Percentiles rank a stretch among this genome's conserved stretches.
These are phyloP conservation scores for Chironomus tentans DNA, from an alignment of 2,888 invertebrate genomes.

Conservation along the genomic window DNA sequence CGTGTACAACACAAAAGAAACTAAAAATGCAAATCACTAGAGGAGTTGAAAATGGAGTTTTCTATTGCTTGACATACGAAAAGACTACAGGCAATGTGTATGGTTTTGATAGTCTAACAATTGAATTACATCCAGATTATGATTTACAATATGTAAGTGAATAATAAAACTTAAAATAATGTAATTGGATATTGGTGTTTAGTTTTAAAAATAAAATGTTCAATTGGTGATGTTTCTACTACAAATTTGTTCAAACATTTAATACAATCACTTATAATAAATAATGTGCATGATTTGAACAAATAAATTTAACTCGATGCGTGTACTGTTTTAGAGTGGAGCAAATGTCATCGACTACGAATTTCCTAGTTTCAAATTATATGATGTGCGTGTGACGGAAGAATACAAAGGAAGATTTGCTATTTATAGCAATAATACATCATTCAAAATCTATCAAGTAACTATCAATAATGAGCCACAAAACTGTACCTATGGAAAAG, in stretches of 20 bases:
- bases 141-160: slow-evolving; percentile 18
- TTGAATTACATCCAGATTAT: not conserved
- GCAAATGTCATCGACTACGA: not conserved
- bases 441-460: not conserved
- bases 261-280: too few relatives aligned
- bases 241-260: too few relatives aligned
- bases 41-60: not conserved
- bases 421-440: not conserved
- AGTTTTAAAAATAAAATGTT: too few relatives aligned
- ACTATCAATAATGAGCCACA: not conserved
- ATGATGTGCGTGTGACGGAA: not conserved
- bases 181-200: too few relatives aligned
- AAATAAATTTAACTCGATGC: not conserved
- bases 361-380: slow-evolving; percentile 2
- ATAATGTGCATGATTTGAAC: too few relatives aligned
- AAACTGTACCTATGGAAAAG: not conserved
- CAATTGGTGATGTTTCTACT: not conserved
- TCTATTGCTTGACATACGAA: not conserved
- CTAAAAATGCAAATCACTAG: not conserved
- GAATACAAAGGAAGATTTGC: slow-evolving; percentile 13
- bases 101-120: not conserved
- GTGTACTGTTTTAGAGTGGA: not conserved
- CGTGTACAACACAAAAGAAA: not conserved
- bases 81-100: not conserved
- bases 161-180: too few relatives aligned